Conservation (phyloP, 2,113 vertebrate genomes). For the Actenoides hombroni region DNA sequence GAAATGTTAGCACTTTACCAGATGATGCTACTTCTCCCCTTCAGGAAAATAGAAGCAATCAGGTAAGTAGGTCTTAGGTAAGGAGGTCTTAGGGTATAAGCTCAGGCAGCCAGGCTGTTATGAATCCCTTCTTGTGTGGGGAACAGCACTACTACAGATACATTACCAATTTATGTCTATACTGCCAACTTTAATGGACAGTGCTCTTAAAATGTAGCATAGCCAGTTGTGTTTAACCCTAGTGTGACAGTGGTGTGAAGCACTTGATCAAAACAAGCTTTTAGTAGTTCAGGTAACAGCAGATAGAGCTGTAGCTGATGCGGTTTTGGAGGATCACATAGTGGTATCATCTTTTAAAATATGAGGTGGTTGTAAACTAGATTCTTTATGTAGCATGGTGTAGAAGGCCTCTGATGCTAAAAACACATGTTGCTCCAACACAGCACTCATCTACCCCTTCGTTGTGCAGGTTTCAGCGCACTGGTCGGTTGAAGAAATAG, state of each 20-base stretch:
- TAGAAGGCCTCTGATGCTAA: neutral
- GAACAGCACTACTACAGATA: accelerated
- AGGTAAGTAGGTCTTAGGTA: slow-evolving; percentile 65
- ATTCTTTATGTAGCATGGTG: accelerated
- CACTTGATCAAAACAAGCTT: neutral
- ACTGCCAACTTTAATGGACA: neutral
- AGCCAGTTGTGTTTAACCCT: neutral
- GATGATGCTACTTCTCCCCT: slow-evolving; percentile 93
- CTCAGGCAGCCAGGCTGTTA: neutral
- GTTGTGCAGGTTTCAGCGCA: slow-evolving; percentile 76
- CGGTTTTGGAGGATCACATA: neutral
- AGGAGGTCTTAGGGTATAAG: neutral
- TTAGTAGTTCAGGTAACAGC: neutral
- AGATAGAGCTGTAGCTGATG: neutral
- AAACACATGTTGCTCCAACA: accelerated
- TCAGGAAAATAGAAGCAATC: slow-evolving; percentile 87
- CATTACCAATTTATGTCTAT: neutral
- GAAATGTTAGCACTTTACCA: slow-evolving; percentile 82
- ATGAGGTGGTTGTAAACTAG: neutral
- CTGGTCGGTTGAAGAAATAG: slow-evolving; percentile 89
- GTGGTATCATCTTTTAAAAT: neutral
- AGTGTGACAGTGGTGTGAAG: neutral
- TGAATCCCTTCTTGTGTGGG: accelerated
- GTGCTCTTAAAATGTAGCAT: neutral
- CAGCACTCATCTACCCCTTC: neutral